These are phyloP conservation scores for Andrena cerasifolii DNA, from an alignment of 1,140 invertebrate species.

Conservation along the genomic window DNA sequence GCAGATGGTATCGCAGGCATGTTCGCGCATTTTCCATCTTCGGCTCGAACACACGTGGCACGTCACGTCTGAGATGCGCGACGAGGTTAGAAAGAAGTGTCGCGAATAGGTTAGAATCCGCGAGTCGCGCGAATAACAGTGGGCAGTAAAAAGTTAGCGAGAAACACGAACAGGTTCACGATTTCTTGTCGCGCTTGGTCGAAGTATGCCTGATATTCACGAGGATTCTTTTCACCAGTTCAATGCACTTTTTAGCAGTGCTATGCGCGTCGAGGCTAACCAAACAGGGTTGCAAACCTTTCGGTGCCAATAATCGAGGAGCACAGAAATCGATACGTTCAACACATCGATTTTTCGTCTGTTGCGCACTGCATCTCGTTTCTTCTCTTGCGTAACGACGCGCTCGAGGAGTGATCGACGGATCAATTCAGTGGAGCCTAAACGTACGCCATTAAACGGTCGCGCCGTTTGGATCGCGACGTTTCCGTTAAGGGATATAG, in stretches of 20 bases:
- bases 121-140: not conserved
- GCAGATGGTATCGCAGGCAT: too few species aligned
- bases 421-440: not conserved
- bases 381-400: not conserved
- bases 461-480: not conserved
- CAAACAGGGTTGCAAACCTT: not conserved
- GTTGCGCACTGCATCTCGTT: not conserved
- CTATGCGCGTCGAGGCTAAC: not conserved
- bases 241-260: not conserved
- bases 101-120: not conserved
- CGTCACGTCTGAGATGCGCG: too few species aligned
- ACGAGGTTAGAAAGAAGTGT: slow-evolving; percentile 5
- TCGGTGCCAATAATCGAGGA: too few species aligned
- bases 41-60: too few species aligned
- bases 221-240: not conserved
- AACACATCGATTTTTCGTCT: not conserved
- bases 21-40: too few species aligned
- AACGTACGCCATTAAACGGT: not conserved
- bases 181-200: not conserved
- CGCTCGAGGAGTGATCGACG: not conserved
- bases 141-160: too few species aligned
- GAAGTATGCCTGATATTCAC: slow-evolving; percentile 1
- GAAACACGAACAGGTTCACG: not conserved
- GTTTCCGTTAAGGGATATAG: too few species aligned
- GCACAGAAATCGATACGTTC: not conserved